These are phyloP conservation scores for Lycocerus yunnanus DNA, from an alignment of 2,888 invertebrate genomes.

Conservation along the genomic window DNA sequence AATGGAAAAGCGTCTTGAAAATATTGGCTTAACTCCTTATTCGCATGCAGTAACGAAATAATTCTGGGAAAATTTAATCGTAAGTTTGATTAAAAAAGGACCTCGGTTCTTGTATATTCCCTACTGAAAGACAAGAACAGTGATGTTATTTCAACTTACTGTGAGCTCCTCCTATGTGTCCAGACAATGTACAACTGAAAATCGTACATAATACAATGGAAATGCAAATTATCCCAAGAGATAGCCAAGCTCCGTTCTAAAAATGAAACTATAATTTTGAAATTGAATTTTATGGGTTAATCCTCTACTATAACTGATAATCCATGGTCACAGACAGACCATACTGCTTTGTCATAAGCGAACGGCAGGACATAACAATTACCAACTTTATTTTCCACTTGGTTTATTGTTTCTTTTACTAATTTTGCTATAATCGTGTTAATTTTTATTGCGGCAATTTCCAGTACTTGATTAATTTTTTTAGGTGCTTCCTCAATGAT, in stretches of 20 bases:
- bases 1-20: too few relatives aligned
- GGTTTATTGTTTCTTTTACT: not conserved
- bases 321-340: conserved; percentile 24
- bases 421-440: not conserved
- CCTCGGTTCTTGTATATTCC: too few relatives aligned
- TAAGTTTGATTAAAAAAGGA: too few relatives aligned
- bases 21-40: too few relatives aligned
- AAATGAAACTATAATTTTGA: not conserved
- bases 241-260: conserved; percentile 27
- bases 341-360: conserved; percentile 18
- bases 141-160: conserved; percentile 19
- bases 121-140: too few relatives aligned
- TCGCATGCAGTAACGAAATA: too few relatives aligned
- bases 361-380: conserved; percentile 29
- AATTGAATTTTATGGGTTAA: not conserved
- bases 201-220: conserved; percentile 24
- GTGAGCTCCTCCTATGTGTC: conserved; percentile 26
- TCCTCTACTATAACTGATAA: conserved; percentile 29
- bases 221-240: conserved; percentile 23
- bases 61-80: too few relatives aligned
- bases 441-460: not conserved
- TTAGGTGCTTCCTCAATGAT: not conserved
- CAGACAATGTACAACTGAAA: conserved; percentile 20
- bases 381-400: conserved; percentile 23
- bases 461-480: not conserved